These are phyloP conservation scores for Cantharis rufa DNA, from an alignment of 2,888 invertebrate genomes.

Conservation along the genomic window DNA sequence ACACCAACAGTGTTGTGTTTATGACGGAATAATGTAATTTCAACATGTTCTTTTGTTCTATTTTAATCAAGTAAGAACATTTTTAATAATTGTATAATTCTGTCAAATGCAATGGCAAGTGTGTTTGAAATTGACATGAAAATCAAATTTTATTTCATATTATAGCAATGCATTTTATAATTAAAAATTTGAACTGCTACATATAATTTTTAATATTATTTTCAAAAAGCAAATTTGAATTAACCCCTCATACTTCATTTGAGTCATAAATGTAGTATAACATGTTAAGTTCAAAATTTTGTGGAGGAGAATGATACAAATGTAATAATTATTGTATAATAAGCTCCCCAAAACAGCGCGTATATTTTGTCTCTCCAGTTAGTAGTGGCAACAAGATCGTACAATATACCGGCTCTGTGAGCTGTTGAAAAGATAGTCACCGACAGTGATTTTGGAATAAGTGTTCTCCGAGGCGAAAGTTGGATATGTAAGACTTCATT, in stretches of 20 bases:
- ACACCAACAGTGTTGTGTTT: slow-evolving; percentile 31
- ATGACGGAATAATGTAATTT: slow-evolving; percentile 32
- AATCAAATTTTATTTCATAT: neutral
- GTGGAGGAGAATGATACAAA: neutral
- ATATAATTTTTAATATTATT: neutral
- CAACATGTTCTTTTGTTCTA: slow-evolving; percentile 33
- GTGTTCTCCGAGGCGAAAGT: no score
- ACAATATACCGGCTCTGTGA: no score
- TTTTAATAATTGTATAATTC: slow-evolving; percentile 5
- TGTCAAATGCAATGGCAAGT: neutral
- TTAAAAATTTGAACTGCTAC: neutral
- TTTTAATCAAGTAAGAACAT: slow-evolving; percentile 30
- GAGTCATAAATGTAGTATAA: neutral
- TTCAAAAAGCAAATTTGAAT: neutral
- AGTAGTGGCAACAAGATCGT: no score
- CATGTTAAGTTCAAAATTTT: neutral
- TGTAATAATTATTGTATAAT: no score
- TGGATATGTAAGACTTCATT: no score
- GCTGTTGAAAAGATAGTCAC: no score
- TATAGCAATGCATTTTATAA: neutral
- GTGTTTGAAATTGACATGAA: neutral
- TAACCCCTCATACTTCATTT: neutral
- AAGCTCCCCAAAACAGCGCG: no score
- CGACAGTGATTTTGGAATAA: no score
- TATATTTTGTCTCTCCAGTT: no score